These are phyloP conservation scores for Griposia aprilina DNA, from an alignment of 2,888 invertebrate genomes.

Conservation along the genomic window DNA sequence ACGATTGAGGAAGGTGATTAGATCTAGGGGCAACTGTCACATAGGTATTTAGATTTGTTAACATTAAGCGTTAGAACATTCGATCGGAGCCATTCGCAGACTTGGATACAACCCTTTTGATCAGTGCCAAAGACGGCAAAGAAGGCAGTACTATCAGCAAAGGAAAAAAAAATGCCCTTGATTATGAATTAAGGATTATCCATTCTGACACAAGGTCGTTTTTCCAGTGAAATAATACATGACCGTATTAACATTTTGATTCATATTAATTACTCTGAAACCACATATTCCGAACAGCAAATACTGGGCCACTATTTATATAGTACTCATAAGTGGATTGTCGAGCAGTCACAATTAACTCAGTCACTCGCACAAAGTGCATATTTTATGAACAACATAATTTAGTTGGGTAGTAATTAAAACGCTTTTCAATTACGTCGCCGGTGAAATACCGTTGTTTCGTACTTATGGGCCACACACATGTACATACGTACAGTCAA, in stretches of 20 bases:
- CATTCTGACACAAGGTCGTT: neutral
- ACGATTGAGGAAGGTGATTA: too few relatives aligned
- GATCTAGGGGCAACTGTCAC: too few relatives aligned
- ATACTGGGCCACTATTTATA: constrained; percentile 39
- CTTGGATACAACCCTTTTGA: too few relatives aligned
- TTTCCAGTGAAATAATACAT: neutral
- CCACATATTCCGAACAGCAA: constrained; percentile 33
- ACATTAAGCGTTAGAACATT: too few relatives aligned
- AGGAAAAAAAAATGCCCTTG: too few relatives aligned
- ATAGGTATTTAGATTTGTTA: too few relatives aligned
- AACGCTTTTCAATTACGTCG: constrained; percentile 72
- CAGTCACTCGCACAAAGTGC: constrained; percentile 60
- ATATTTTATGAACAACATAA: constrained; percentile 70
- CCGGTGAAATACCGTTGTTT: constrained; percentile 62
- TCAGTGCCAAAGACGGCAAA: too few relatives aligned
- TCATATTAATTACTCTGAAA: constrained; percentile 32
- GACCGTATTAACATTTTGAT: constrained; percentile 6
- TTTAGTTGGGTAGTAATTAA: constrained; percentile 72
- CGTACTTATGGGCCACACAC: constrained; percentile 39
- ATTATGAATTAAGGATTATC: neutral
- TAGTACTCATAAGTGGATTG: constrained; percentile 55
- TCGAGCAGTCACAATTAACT: constrained; percentile 59
- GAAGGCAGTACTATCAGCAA: too few relatives aligned
- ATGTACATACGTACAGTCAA: constrained; percentile 14
- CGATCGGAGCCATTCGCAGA: too few relatives aligned